Evolutionary conservation across 1,140 invertebrate species (phyloP).

Genomic region (Ceratina japonica): DNA sequence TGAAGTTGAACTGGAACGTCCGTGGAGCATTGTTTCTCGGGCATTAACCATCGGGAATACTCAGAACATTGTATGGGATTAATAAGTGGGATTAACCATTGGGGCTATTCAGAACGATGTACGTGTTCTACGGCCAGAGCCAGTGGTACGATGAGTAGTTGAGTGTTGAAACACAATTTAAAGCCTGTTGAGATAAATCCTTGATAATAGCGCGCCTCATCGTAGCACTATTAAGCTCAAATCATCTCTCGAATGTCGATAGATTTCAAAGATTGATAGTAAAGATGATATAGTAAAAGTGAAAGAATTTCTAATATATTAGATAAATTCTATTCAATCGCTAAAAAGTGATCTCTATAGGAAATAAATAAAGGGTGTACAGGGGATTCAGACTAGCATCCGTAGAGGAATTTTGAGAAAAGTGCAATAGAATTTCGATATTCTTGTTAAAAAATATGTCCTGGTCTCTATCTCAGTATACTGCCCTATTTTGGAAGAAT

Average conservation of each 20-base stretch:
- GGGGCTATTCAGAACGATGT: neutral
- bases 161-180: slow-evolving; percentile 5
- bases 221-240: neutral
- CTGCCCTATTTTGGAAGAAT: too few relatives aligned
- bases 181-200: neutral
- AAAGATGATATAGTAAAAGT: neutral
- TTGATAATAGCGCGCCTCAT: neutral
- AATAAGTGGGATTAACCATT: neutral
- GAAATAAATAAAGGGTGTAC: too few relatives aligned
- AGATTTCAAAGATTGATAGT: neutral
- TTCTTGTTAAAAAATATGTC: too few relatives aligned
- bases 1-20: neutral
- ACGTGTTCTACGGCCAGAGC: neutral
- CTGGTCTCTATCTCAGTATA: too few relatives aligned
- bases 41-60: neutral
- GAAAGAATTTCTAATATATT: too few relatives aligned
- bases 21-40: neutral
- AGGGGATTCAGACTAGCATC: too few relatives aligned
- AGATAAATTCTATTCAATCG: neutral
- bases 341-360: too few relatives aligned
- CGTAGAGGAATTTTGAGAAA: too few relatives aligned
- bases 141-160: slow-evolving; percentile 1
- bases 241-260: neutral
- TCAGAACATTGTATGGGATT: neutral
- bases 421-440: too few relatives aligned